Percentiles rank a stretch among this genome's conserved stretches.
Conservation (phyloP, 2,888 invertebrate species). For the Allolobophora icterica region DNA sequence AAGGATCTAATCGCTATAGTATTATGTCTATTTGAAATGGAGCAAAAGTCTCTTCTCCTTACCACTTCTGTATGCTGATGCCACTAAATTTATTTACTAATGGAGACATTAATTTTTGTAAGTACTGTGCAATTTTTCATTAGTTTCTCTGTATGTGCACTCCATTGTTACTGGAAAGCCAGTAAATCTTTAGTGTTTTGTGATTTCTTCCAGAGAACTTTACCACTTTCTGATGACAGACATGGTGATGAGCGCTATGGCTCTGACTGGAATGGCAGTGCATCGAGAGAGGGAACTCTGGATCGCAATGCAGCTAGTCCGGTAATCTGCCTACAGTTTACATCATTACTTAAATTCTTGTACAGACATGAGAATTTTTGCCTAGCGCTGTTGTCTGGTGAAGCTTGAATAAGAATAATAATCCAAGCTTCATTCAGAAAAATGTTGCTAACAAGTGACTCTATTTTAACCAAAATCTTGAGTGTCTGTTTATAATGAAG, state of each 20-base stretch:
- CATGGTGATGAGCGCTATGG: conserved; percentile 14
- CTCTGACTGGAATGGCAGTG: conserved; percentile 19
- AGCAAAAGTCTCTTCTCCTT: background rate
- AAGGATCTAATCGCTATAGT: too few relatives aligned
- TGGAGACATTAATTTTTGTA: background rate
- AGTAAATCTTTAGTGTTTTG: background rate
- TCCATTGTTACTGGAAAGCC: background rate
- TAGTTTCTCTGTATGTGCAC: background rate
- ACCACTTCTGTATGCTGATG: background rate
- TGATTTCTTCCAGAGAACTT: conserved; percentile 4
- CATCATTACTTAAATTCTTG: background rate
- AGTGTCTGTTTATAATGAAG: background rate
- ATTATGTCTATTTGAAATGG: background rate
- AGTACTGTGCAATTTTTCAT: background rate
- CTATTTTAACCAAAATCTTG: background rate
- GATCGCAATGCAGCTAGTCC: conserved; percentile 23
- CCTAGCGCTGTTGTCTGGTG: background rate
- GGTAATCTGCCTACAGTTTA: background rate
- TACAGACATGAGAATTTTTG: background rate
- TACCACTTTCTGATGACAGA: background rate
- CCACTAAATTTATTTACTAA: background rate
- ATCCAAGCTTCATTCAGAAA: background rate
- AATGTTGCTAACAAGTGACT: background rate
- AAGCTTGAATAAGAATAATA: background rate
- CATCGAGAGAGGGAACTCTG: background rate